A percentile compares a stretch with the other conserved stretches of the same genome.
phyloP scores from a whole-genome alignment of 2,113 vertebrate genomes.

The Promerops cafer region DNA sequence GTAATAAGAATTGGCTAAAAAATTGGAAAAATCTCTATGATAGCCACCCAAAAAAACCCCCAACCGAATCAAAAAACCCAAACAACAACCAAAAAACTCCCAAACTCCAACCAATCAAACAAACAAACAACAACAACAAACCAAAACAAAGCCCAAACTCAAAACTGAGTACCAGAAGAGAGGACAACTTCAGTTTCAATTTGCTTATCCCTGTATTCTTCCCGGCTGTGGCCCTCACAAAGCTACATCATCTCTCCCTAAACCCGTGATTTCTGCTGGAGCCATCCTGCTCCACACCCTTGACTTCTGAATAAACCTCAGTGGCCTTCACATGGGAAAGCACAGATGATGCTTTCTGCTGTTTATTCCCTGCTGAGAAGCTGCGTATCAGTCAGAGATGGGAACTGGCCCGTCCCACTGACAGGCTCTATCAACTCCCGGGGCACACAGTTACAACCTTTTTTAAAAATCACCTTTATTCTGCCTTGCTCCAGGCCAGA shows the following conservation, averaged over 20 bases:
- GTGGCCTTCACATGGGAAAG: too few relatives aligned
- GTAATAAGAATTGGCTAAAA: background rate
- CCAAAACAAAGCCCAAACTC: background rate
- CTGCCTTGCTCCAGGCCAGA: background rate
- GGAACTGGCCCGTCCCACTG: background rate
- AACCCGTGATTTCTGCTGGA: background rate
- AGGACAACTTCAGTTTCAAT: background rate
- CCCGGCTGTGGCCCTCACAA: background rate
- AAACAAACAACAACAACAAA: background rate
- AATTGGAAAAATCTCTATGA: background rate
- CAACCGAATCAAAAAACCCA: background rate
- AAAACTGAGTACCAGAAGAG: background rate
- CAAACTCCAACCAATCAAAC: too few relatives aligned
- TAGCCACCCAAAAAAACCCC: fast-evolving
- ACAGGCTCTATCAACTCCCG: background rate
- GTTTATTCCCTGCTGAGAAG: background rate
- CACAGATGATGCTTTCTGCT: background rate
- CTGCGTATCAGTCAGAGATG: background rate
- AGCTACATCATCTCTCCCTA: background rate
- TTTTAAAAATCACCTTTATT: background rate
- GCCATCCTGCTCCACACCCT: background rate
- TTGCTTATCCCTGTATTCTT: background rate
- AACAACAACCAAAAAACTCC: background rate
- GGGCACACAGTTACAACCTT: background rate
- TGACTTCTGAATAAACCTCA: background rate